A percentile compares a stretch with the other conserved stretches of the same genome.
phyloP scores from a whole-genome alignment of 2,113 vertebrate species.

The Willisornis vidua region DNA sequence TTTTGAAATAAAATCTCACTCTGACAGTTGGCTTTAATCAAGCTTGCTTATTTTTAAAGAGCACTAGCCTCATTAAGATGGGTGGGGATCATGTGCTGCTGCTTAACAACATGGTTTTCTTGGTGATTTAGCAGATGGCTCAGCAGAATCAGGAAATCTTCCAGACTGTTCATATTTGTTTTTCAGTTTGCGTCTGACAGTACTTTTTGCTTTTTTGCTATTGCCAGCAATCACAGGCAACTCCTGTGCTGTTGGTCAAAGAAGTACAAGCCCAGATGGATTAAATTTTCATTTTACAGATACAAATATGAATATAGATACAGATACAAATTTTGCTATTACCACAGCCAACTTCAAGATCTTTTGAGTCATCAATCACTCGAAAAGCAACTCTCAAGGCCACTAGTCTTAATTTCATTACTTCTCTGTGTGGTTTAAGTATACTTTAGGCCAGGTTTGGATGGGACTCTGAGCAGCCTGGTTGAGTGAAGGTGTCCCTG shows the following conservation, averaged over 20 bases:
- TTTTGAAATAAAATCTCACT: not conserved
- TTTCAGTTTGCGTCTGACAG: not conserved
- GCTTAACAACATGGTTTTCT: constrained; percentile 19
- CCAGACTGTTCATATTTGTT: not conserved
- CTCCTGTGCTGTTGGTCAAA: not conserved
- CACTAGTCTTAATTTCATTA: not conserved
- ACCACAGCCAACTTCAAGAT: not conserved
- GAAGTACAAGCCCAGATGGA: not conserved
- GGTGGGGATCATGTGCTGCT: not conserved
- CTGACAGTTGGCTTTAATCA: not conserved
- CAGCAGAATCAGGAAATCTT: constrained; percentile 32
- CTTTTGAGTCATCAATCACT: not conserved
- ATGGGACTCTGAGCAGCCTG: not conserved
- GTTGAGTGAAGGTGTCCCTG: not conserved
- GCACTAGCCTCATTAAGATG: not conserved
- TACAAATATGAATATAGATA: not conserved
- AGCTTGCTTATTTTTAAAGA: constrained; percentile 1
- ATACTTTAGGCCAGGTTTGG: not conserved
- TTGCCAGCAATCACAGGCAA: not conserved
- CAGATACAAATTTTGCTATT: not conserved
- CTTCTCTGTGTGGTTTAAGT: not conserved
- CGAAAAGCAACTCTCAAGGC: not conserved
- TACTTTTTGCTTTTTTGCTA: not conserved
- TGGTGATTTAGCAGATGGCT: constrained; percentile 21
- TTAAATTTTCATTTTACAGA: not conserved